phyloP scores from a whole-genome alignment of 2,113 vertebrate species.

The Cottus gobio region DNA sequence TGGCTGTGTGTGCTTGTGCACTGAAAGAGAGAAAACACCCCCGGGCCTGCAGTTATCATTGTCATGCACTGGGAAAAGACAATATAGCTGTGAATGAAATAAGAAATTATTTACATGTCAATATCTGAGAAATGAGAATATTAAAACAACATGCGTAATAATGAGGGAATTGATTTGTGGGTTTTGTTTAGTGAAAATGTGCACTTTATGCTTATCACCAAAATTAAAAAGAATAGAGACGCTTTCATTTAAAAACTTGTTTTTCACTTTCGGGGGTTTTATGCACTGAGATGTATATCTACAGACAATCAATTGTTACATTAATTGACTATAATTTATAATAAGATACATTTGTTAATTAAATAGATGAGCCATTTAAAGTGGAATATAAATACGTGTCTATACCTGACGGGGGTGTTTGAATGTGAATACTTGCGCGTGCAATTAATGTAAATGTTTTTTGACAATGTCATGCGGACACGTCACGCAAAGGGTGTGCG shows the following conservation, averaged over 20 bases:
- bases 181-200: background rate
- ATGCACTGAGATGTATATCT: background rate
- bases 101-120: background rate
- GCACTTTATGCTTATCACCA: background rate
- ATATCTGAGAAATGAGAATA: background rate
- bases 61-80: slow-evolving; percentile 22
- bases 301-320: too few species aligned
- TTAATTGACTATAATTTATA: background rate
- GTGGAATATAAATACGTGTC: background rate
- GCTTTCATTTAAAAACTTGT: background rate
- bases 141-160: background rate
- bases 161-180: background rate
- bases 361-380: background rate
- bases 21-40: slow-evolving; percentile 46
- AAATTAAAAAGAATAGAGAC: background rate
- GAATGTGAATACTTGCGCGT: background rate
- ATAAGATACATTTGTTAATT: background rate
- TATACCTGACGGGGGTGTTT: background rate
- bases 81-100: background rate
- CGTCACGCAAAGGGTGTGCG: slow-evolving; percentile 54
- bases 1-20: slow-evolving; percentile 17
- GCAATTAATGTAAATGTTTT: slow-evolving; percentile 11
- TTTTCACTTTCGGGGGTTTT: background rate
- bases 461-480: slow-evolving; percentile 41
- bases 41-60: slow-evolving; percentile 18